Percentiles rank a stretch among this genome's conserved stretches.
phyloP scores from a whole-genome alignment of 2,113 vertebrate genomes.

The Dromiciops gliroides region DNA sequence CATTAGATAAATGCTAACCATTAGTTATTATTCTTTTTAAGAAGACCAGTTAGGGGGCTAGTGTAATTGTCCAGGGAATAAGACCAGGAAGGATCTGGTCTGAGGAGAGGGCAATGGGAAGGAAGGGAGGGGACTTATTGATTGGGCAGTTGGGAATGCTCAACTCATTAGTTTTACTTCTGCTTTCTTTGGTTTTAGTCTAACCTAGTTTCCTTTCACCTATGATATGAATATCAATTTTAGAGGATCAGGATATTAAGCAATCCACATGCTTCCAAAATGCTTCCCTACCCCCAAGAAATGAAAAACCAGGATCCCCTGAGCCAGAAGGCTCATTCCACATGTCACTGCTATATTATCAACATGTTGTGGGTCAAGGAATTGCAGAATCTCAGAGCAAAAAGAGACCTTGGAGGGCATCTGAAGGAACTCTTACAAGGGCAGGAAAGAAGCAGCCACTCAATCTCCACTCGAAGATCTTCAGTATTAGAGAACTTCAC shows the following conservation, averaged over 20 bases:
- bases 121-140: background rate
- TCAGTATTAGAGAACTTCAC: no score
- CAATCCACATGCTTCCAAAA: conserved; percentile 26
- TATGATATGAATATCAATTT: conserved; percentile 24
- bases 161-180: background rate
- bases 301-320: background rate
- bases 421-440: no score
- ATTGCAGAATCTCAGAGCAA: no score
- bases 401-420: no score
- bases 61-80: background rate
- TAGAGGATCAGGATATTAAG: background rate
- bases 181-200: conserved; percentile 12
- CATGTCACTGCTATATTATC: no score
- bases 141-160: background rate
- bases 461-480: no score
- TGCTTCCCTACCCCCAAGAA: background rate
- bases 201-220: conserved; percentile 25
- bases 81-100: background rate
- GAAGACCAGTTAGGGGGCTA: background rate
- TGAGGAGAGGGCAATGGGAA: background rate
- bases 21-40: background rate
- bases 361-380: no score
- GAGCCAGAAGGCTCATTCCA: no score
- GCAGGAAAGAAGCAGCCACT: no score
- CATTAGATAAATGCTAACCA: background rate